Conservation (phyloP, 1,140 invertebrate genomes). For the Bombus difficillimus region DNA sequence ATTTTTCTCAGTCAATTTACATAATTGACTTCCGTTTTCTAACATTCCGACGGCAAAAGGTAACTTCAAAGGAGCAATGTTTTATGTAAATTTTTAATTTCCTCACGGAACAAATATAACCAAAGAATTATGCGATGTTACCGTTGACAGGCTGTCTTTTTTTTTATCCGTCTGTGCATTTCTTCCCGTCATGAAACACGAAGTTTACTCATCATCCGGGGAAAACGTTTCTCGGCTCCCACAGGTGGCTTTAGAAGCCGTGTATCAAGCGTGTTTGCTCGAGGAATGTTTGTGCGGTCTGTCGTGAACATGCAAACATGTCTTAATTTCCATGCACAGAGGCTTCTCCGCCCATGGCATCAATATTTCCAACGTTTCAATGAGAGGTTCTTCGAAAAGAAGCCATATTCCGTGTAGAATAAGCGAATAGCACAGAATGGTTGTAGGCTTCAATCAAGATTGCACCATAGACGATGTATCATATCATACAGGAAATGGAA, state of each 20-base stretch:
- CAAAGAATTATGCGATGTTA: not conserved
- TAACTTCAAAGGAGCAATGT: not conserved
- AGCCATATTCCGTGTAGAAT: not conserved
- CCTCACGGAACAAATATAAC: not conserved
- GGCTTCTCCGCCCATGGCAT: not conserved
- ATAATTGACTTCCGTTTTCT: too few species aligned
- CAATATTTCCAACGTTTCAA: slow-evolving; percentile 9
- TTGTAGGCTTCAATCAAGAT: too few species aligned
- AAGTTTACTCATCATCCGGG: slow-evolving; percentile 22
- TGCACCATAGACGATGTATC: not conserved
- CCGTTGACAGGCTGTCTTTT: not conserved
- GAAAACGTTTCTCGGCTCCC: not conserved
- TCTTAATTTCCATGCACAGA: slow-evolving; percentile 20
- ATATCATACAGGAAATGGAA: not conserved
- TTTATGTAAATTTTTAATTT: not conserved
- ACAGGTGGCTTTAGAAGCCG: slow-evolving; percentile 7
- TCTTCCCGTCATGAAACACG: not conserved
- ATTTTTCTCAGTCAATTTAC: too few species aligned
- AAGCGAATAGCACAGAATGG: not conserved
- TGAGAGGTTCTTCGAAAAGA: too few species aligned
- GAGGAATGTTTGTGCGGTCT: slow-evolving; percentile 14
- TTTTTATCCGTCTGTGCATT: not conserved
- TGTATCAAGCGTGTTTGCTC: slow-evolving; percentile 19
- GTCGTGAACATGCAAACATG: slow-evolving; percentile 16
- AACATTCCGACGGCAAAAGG: too few species aligned